Percentiles rank a stretch among this genome's conserved stretches.
These are phyloP conservation scores for Caretta caretta DNA, from an alignment of 2,113 vertebrate genomes.

Conservation along the genomic window DNA sequence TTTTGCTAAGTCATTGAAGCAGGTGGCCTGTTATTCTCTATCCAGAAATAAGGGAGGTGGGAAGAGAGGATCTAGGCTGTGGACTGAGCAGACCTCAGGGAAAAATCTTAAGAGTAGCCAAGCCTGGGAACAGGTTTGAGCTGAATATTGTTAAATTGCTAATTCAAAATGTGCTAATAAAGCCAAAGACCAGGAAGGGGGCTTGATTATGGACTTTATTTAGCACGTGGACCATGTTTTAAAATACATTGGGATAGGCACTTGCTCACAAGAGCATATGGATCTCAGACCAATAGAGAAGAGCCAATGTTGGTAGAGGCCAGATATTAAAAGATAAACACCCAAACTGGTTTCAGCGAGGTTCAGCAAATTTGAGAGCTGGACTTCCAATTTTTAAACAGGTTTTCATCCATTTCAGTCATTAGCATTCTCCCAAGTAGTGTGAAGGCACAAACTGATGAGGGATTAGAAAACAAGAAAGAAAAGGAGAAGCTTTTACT, in stretches of 20 bases:
- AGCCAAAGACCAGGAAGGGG: neutral
- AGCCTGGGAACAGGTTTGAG: neutral
- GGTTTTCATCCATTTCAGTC: neutral
- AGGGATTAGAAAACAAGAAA: neutral
- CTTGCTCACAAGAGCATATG: neutral
- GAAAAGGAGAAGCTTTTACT: neutral
- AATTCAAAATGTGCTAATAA: neutral
- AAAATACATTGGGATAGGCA: neutral
- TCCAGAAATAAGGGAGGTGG: neutral
- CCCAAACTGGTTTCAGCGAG: neutral
- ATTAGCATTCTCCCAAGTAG: neutral
- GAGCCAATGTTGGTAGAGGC: neutral
- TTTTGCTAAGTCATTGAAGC: neutral
- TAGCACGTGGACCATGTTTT: fast-evolving
- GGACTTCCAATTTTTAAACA: neutral
- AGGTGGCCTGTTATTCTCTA: neutral
- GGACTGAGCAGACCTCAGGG: neutral
- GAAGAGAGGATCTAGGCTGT: neutral
- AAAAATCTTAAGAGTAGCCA: neutral
- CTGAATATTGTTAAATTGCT: neutral
- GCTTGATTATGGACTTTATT: fast-evolving
- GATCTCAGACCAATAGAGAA: neutral
- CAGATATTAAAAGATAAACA: neutral
- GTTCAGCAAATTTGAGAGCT: neutral
- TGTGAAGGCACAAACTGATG: neutral